These are phyloP conservation scores for Sylvia borin DNA, from an alignment of 2,797 vertebrate species.

Conservation along the genomic window DNA sequence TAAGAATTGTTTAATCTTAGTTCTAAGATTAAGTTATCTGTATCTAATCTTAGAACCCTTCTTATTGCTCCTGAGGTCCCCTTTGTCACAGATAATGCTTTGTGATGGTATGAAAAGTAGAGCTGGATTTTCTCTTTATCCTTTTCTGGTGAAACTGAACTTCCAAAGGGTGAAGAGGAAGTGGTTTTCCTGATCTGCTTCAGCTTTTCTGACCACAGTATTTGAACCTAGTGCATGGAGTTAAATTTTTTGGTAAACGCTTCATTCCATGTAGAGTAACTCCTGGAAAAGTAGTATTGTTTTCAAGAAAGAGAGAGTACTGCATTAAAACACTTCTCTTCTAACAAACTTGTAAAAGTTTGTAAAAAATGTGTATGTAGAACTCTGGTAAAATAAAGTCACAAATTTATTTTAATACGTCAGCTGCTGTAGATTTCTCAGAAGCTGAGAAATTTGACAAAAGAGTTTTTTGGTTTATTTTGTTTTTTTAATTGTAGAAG, in stretches of 20 bases:
- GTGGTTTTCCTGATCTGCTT: not conserved
- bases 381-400: not conserved
- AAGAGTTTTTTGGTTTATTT: not conserved
- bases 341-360: not conserved
- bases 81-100: not conserved
- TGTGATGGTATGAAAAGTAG: not conserved
- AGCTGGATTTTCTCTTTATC: not conserved
- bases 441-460: not conserved
- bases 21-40: not conserved
- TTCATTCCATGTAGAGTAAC: not conserved
- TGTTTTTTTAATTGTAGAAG: not conserved
- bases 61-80: not conserved
- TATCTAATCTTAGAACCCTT: not conserved
- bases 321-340: not conserved
- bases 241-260: not conserved
- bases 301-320: not conserved
- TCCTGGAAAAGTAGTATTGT: not conserved
- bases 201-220: not conserved
- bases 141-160: not conserved
- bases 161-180: not conserved
- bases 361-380: not conserved
- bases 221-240: not conserved
- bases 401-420: not conserved
- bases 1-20: not conserved
- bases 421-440: not conserved